Conservation (phyloP, 2,797 vertebrate genomes). For the Ctenosaura bakeri region DNA sequence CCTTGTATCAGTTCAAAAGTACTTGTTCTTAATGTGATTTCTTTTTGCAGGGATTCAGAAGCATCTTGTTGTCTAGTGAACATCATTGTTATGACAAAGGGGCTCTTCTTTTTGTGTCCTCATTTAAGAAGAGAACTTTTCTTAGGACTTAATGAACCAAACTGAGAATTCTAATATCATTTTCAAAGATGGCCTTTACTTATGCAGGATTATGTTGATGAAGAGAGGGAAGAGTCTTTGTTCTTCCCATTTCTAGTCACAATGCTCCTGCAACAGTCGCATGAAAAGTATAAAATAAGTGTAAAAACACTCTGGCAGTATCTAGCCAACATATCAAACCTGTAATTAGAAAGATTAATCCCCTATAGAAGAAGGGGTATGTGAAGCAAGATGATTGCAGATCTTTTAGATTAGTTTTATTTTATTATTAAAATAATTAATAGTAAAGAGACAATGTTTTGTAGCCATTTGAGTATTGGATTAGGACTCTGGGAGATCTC, state of each 20-base stretch:
- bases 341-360: background rate
- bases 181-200: constrained; percentile 16
- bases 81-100: background rate
- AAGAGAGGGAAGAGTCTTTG: background rate
- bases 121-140: constrained; percentile 1
- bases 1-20: constrained; percentile 6
- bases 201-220: constrained; percentile 2
- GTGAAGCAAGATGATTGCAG: background rate
- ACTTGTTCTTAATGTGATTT: constrained; percentile 37
- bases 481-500: background rate
- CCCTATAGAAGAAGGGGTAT: background rate
- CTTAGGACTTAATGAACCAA: constrained; percentile 34
- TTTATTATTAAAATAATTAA: background rate
- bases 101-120: background rate
- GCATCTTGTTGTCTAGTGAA: constrained; percentile 30
- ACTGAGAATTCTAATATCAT: constrained; percentile 29
- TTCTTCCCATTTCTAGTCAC: background rate
- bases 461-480: no score
- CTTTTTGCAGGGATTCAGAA: constrained; percentile 21
- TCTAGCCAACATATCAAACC: background rate
- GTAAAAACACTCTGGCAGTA: background rate
- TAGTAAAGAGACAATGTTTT: no score
- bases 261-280: background rate
- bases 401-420: background rate
- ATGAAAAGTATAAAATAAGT: background rate